phyloP scores from a whole-genome alignment of 1,140 invertebrate genomes.

The Tribolium castaneum region DNA sequence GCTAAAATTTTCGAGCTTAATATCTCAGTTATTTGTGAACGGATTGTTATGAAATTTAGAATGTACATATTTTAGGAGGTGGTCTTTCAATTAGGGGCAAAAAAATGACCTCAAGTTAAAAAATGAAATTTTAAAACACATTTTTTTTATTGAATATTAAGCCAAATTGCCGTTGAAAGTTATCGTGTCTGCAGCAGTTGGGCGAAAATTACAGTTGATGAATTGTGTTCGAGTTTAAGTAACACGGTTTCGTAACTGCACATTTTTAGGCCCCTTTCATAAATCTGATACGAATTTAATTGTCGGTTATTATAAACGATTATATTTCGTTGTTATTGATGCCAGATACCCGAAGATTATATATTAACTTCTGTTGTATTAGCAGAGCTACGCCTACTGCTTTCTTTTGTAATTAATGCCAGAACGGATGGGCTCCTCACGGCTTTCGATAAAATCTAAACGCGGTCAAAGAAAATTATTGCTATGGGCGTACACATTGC shows the following conservation, averaged over 20 bases:
- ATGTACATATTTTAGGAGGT: too few species aligned
- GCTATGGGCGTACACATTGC: neutral
- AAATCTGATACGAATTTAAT: slow-evolving; percentile 44
- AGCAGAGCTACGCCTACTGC: slow-evolving; percentile 42
- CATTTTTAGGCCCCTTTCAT: neutral
- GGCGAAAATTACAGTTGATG: slow-evolving; percentile 10
- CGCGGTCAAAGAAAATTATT: neutral
- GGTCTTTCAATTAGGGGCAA: too few species aligned
- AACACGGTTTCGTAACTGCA: neutral
- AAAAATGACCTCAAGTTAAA: too few species aligned
- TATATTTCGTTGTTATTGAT: slow-evolving; percentile 42
- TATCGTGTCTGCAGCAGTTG: neutral
- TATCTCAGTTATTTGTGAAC: too few species aligned
- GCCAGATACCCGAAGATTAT: slow-evolving; percentile 37
- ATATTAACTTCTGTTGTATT: slow-evolving; percentile 46
- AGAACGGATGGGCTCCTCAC: slow-evolving; percentile 36
- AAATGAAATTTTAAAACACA: too few species aligned
- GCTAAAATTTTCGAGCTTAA: too few species aligned
- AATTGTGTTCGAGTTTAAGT: slow-evolving; percentile 1
- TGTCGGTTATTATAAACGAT: slow-evolving; percentile 41
- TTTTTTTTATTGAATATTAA: too few species aligned
- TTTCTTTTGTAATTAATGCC: slow-evolving; percentile 47
- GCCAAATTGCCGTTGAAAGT: too few species aligned
- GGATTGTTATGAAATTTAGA: too few species aligned
- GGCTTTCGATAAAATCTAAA: slow-evolving; percentile 44